Base-by-base conservation (phyloP, 1,140 invertebrate genomes). In the Branchinecta lindahli region DNA sequence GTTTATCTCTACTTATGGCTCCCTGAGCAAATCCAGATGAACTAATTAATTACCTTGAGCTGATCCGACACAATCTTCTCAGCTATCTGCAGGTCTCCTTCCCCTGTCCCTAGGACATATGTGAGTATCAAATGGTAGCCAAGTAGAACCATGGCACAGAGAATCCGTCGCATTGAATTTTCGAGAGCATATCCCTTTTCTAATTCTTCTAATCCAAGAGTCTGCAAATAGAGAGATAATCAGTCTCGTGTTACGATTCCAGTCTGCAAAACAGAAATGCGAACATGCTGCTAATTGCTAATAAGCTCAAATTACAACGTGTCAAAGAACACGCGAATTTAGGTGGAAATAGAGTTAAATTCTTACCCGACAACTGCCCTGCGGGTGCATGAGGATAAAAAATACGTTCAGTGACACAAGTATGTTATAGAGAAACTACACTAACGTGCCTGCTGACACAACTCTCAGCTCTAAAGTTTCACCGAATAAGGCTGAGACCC, bases 111-210 rank as follows among this genome's bases (percentile, higher is more conserved):
- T 44, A 94, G 78, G 72, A 94, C 85, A 75, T 91, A 91, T 12
- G 87, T 85, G 0, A 93, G 85, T 68, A 96, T 85, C 15, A 94
- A 83, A 78, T 96, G 86, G 77, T 93, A 95, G 0, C 85, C 86
- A 2, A 96, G 80, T 3, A 96, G 80, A 0, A 89, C 86, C 75
- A 96, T 85, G 8, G 88, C 85, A 78, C 91, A 93, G 0, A 96
- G 78, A n/a, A 94, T 84, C 71, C 91, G 89, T 15, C 92, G 82
- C 20, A 96, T 78, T 21, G 91, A 90, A 52, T 85, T 80, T 44
- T 80, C 80, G 61, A 88, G 82, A 10, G 83, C 77, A 72, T 87
- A 89, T 0, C 89, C 90, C 21, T 81, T 80, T 72, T 86, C 78
- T 5, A 96, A 79, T 75, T 94, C 88, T 7, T 79, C 75, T n/a